These are phyloP conservation scores for Eurosta solidaginis DNA, from an alignment of 1,140 invertebrate species.

Conservation along the genomic window DNA sequence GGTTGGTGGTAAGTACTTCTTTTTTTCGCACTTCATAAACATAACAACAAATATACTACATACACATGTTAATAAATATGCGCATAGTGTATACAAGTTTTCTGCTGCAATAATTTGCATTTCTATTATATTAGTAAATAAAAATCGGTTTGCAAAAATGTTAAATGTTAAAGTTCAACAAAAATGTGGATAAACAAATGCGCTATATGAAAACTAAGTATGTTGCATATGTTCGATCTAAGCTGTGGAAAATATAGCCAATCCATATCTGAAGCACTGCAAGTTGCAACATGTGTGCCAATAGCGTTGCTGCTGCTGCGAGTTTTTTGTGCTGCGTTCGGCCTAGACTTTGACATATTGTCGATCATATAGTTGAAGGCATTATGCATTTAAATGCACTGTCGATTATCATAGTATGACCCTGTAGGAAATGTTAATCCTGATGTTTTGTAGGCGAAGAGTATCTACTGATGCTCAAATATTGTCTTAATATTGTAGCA, in stretches of 20 bases:
- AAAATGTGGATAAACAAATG: not conserved
- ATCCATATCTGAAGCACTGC: slow-evolving; percentile 48
- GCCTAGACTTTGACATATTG: not conserved
- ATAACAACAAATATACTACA: slow-evolving; percentile 12
- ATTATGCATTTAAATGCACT: not conserved
- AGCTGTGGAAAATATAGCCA: slow-evolving; percentile 31
- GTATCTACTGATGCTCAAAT: not conserved
- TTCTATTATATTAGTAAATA: not conserved
- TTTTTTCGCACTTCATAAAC: slow-evolving; percentile 9
- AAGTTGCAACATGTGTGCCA: slow-evolving; percentile 56
- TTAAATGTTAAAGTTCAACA: not conserved
- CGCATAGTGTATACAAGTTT: slow-evolving; percentile 11
- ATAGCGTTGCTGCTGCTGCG: slow-evolving; percentile 29
- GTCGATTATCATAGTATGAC: not conserved
- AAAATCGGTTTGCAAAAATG: not conserved
- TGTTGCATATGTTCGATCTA: not conserved
- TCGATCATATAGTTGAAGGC: not conserved
- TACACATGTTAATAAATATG: too few species aligned
- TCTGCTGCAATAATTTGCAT: not conserved
- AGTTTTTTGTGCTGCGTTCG: not conserved
- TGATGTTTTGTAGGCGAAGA: not conserved
- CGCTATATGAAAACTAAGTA: not conserved
- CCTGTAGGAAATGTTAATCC: slow-evolving; percentile 31
- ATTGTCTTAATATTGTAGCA: not conserved
- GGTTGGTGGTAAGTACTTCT: not conserved